A percentile compares a stretch with the other conserved stretches of the same genome.
Evolutionary conservation across 2,113 vertebrate species (phyloP).

Genomic region (Podocnemis expansa): DNA sequence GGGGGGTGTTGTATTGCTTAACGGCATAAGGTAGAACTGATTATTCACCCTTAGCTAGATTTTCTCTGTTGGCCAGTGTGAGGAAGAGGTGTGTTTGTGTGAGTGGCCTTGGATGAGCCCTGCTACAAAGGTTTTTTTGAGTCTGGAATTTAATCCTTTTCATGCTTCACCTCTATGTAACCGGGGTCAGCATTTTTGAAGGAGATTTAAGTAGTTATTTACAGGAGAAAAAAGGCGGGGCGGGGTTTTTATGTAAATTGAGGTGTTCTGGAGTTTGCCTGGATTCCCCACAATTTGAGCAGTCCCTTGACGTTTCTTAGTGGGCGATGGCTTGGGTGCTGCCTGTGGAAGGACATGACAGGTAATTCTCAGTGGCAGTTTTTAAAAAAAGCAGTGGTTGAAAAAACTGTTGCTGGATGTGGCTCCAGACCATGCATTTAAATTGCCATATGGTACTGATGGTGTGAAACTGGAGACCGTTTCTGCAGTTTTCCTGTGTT

Average conservation of each 20-base stretch:
- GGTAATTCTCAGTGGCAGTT: background rate
- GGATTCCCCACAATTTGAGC: background rate
- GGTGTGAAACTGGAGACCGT: background rate
- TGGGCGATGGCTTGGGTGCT: background rate
- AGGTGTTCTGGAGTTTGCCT: slow-evolving; percentile 8
- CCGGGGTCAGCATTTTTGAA: slow-evolving; percentile 49
- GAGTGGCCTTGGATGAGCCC: slow-evolving; percentile 58
- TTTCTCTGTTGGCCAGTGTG: slow-evolving; percentile 32
- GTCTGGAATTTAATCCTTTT: slow-evolving; percentile 66
- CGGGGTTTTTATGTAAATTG: background rate
- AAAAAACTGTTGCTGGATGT: background rate
- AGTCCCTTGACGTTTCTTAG: background rate
- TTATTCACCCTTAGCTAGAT: background rate
- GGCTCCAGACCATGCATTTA: background rate
- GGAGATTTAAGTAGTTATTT: slow-evolving; percentile 25
- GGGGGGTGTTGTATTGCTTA: background rate
- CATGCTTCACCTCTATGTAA: slow-evolving; percentile 62
- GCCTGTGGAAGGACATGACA: background rate
- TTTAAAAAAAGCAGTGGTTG: background rate
- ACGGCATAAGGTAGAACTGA: too few relatives aligned
- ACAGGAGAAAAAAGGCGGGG: background rate
- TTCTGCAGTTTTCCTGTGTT: background rate
- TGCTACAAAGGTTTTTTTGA: slow-evolving; percentile 44
- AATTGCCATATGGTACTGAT: slow-evolving; percentile 8
- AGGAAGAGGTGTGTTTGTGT: slow-evolving; percentile 35